Evolutionary conservation across 2,888 invertebrate genomes (phyloP).

Genomic region (Ormyrus pomaceus): DNA sequence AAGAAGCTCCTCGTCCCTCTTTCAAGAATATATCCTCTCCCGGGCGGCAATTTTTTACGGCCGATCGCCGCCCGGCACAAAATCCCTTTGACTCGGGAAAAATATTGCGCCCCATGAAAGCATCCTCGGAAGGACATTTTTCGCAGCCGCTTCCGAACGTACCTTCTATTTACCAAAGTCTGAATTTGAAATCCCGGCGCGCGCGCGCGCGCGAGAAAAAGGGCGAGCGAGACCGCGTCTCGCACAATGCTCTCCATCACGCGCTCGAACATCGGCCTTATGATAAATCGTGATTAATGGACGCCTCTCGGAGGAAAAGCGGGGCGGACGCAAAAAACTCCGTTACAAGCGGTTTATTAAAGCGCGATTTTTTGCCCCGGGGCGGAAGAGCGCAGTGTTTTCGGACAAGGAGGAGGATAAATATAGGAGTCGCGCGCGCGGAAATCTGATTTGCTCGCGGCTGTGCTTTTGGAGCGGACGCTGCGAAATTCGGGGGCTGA

Average conservation of each 20-base stretch:
- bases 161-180: neutral
- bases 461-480: no score
- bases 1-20: neutral
- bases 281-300: conserved; percentile 46
- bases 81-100: no score
- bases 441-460: no score
- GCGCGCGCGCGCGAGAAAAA: neutral
- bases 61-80: no score
- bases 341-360: conserved; percentile 24
- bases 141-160: neutral
- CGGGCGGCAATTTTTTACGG: no score
- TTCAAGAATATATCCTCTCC: neutral
- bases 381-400: neutral
- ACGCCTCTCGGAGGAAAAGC: neutral
- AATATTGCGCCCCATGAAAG: no score
- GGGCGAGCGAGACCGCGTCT: neutral
- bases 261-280: neutral
- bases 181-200: neutral
- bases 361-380: neutral
- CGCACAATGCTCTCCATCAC: conserved; percentile 21
- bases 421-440: no score
- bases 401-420: neutral
- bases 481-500: no score
- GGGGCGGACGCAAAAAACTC: neutral
- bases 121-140: neutral